Evolutionary conservation across 2,797 vertebrate genomes (phyloP).

Genomic region (Myripristis jacobus): DNA sequence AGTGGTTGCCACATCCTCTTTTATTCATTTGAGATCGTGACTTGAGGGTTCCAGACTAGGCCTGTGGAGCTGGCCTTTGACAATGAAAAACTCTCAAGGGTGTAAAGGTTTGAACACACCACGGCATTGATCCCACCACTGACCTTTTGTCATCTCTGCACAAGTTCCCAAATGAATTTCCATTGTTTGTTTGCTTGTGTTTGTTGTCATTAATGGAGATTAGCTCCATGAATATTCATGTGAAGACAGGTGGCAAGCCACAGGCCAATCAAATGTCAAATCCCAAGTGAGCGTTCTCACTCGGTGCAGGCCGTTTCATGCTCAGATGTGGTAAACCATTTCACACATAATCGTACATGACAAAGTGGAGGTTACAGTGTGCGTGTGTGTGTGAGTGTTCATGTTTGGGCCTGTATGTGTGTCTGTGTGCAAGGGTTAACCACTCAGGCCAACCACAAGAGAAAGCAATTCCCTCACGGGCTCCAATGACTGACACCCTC

Average conservation of each 20-base stretch:
- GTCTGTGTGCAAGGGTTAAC: background rate
- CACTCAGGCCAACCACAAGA: constrained; percentile 12
- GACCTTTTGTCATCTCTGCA: constrained; percentile 37
- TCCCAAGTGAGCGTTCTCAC: constrained; percentile 6
- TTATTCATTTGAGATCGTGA: background rate
- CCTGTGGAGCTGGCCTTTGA: background rate
- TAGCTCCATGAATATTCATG: constrained; percentile 43
- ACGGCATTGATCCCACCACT: constrained; percentile 10
- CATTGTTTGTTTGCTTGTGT: constrained; percentile 25
- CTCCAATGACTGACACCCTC: constrained; percentile 12
- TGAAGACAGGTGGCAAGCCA: constrained; percentile 32
- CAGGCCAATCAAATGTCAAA: constrained; percentile 50
- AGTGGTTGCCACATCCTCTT: background rate
- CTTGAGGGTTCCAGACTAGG: too few relatives aligned
- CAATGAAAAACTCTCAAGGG: background rate
- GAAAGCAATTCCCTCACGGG: constrained; percentile 23
- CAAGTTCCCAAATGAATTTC: constrained; percentile 18
- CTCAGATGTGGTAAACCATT: constrained; percentile 52
- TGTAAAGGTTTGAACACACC: constrained; percentile 2
- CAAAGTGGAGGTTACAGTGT: background rate
- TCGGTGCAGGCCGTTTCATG: constrained; percentile 30
- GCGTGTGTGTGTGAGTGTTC: constrained; percentile 10
- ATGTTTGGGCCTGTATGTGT: background rate
- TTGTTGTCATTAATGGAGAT: constrained; percentile 36
- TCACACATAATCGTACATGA: constrained; percentile 27